Evolutionary conservation across 2,113 vertebrate species (phyloP), one percentile per base, ranked within the genome.

Genomic region (Aptenodytes patagonicus): DNA sequence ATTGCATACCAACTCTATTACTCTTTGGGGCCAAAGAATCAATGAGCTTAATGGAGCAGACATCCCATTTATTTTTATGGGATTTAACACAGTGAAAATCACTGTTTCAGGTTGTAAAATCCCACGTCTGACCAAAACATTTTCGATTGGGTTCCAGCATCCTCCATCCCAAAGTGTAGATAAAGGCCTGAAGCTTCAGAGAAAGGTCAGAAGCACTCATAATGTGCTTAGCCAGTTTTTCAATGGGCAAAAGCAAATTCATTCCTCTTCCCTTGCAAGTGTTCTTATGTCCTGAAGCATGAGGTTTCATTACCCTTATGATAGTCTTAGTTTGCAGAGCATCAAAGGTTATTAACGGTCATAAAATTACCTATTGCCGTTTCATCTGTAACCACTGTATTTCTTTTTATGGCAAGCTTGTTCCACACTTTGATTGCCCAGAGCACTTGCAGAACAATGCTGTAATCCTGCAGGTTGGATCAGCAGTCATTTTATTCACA

Each of bases 251-350:
- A 55, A 51, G 70, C 68, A 75, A 94, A 92, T n/a, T 29, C 55
- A 78, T 94, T 51, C 73, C 29, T 69, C 51, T 78, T 51, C 70
- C 49, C 38, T 77, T 73, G 75, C 40, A 65, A 83, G 71, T 44
- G 77, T 80, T 84, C 78, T 82, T 77, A 90, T 73, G 78, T 84
- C 95, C 86, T 69, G 86, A 58, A 80, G 89, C 95, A 78, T 58
- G 89, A 90, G 91, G 49, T 84, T 96, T 95, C 89, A 94, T 96
- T 90, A 73, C 73, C 89, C 82, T 92, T 73, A 96, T 95, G 89
- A 51, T 7, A 73, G 73, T 10, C 64, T 73, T 22, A 80, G 69
- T 92, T 90, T 95, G 86, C 73, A 60, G 73, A 82, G 75, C 79
- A 89, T 84, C 94, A 73, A 78, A 94, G 89, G 69, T 90, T 94